Percentiles rank a stretch among this genome's conserved stretches.
Conservation (phyloP, 1,140 invertebrate species). For the Agrypnia vestita region DNA sequence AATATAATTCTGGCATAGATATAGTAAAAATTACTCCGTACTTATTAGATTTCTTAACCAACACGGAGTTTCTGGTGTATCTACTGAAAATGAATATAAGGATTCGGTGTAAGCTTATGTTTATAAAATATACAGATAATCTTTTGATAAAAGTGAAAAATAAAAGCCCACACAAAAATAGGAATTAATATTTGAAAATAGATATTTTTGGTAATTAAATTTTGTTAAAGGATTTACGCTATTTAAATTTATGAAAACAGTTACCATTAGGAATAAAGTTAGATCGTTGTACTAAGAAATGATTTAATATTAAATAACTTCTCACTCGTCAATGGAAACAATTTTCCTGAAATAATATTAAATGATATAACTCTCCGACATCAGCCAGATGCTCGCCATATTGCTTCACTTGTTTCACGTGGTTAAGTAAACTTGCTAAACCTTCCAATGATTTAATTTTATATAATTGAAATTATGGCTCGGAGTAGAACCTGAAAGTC, state of each 20-base stretch:
- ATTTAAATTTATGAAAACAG: background rate
- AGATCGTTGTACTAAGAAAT: background rate
- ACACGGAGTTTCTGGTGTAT: no score
- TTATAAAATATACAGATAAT: no score
- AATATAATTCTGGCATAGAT: no score
- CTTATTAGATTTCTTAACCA: no score
- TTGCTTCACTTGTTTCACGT: background rate
- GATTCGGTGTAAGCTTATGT: no score
- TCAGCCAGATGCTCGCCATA: slow-evolving; percentile 2
- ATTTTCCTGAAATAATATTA: background rate
- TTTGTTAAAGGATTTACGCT: no score
- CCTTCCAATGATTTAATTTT: background rate
- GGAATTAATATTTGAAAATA: no score
- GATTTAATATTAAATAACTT: background rate
- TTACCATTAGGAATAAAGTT: background rate
- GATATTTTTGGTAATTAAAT: no score
- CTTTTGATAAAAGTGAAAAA: no score
- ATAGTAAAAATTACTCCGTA: no score
- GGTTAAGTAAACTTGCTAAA: slow-evolving; percentile 19
- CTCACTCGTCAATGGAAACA: background rate
- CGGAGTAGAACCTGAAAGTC: slow-evolving; percentile 17
- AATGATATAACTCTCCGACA: background rate
- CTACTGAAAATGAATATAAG: no score
- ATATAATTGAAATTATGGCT: slow-evolving; percentile 2
- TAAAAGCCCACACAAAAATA: no score